Conservation (phyloP, 2,113 vertebrate genomes). For the Hippoglossus stenolepis region DNA sequence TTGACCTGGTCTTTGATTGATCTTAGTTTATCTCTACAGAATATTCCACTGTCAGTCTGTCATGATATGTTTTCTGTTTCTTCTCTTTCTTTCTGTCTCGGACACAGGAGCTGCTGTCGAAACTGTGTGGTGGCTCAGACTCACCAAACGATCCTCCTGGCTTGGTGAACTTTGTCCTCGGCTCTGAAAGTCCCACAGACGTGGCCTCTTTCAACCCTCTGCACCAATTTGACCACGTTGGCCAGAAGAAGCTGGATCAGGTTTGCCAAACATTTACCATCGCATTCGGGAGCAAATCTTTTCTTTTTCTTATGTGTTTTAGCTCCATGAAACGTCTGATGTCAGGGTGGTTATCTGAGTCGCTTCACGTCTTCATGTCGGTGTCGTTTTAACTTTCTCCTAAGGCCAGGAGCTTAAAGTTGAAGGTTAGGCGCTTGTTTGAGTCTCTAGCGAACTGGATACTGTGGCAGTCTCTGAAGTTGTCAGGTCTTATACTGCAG, state of each 20-base stretch:
- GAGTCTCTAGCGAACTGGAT: conserved; percentile 70
- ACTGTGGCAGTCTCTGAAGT: conserved; percentile 68
- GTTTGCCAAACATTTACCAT: conserved; percentile 77
- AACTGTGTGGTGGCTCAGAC: conserved; percentile 75
- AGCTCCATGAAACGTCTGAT: conserved; percentile 7
- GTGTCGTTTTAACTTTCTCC: conserved; percentile 62
- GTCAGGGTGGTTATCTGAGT: background rate
- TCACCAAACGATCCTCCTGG: conserved; percentile 48
- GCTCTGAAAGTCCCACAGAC: conserved; percentile 51
- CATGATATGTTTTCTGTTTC: background rate
- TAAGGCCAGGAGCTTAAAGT: conserved; percentile 70
- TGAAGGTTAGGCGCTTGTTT: conserved; percentile 61
- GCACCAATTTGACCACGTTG: conserved; percentile 83
- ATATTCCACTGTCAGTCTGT: background rate
- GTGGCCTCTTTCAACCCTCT: conserved; percentile 87
- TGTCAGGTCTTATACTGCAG: conserved; percentile 71
- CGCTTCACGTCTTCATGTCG: conserved; percentile 5
- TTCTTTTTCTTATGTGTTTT: conserved; percentile 3
- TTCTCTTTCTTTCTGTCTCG: conserved; percentile 1
- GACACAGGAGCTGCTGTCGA: conserved; percentile 86
- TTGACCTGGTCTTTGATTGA: conserved; percentile 13
- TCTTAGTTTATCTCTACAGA: background rate
- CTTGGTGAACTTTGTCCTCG: conserved; percentile 72
- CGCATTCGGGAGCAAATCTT: background rate
- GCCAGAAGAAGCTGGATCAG: conserved; percentile 86